These are phyloP conservation scores for Hartigia nigra DNA, from an alignment of 2,888 invertebrate species.

Conservation along the genomic window DNA sequence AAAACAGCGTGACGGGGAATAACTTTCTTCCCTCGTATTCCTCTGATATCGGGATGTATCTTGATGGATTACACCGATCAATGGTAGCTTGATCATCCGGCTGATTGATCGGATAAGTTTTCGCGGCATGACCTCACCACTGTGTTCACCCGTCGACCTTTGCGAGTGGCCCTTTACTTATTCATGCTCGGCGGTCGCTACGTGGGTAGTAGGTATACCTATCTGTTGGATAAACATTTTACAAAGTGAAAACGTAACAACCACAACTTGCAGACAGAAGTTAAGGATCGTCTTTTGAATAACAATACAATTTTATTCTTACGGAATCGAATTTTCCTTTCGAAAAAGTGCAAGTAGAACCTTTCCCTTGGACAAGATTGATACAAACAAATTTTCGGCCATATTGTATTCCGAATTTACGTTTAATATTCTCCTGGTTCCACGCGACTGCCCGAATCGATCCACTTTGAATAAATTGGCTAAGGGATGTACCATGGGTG, in stretches of 20 bases:
- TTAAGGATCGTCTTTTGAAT: not conserved
- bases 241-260: not conserved
- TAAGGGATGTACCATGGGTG: not conserved
- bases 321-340: not conserved
- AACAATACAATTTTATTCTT: not conserved
- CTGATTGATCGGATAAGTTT: constrained; percentile 50
- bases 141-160: constrained; percentile 5
- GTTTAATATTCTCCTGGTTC: not conserved
- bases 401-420: not conserved
- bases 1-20: constrained; percentile 22
- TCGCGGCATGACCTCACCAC: constrained; percentile 20
- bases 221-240: not conserved
- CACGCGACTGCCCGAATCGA: not conserved
- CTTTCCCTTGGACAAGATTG: not conserved
- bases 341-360: not conserved
- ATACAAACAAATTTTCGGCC: not conserved
- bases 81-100: constrained; percentile 39
- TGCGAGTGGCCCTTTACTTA: constrained; percentile 32
- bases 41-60: constrained; percentile 28
- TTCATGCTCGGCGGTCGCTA: constrained; percentile 20
- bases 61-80: constrained; percentile 46
- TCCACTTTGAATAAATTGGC: not conserved
- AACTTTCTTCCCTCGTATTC: constrained; percentile 20
- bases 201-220: not conserved
- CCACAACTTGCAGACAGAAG: not conserved